Conservation (phyloP, 2,888 invertebrate genomes). For the Baccha elongata region DNA sequence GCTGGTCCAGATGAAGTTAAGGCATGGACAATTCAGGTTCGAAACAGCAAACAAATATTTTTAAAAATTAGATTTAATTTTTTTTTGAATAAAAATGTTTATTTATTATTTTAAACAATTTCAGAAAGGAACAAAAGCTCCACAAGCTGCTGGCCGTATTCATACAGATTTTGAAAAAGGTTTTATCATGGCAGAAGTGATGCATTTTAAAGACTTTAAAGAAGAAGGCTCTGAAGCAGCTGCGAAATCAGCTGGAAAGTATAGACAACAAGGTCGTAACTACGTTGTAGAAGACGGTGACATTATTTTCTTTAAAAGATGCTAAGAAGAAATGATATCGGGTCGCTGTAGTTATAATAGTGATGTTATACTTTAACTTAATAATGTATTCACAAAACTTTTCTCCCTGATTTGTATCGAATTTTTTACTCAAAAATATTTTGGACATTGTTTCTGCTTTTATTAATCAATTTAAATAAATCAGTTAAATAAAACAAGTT, state of each 20-base stretch:
- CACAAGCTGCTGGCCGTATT: constrained; percentile 98
- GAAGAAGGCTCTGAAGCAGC: constrained; percentile 96
- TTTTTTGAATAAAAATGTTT: no score
- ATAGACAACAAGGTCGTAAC: constrained; percentile 98
- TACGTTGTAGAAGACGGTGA: constrained; percentile 99
- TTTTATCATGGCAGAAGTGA: constrained; percentile 99
- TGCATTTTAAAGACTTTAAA: constrained; percentile 98
- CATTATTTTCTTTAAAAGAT: constrained; percentile 98
- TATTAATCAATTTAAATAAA: constrained; percentile 39
- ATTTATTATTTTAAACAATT: constrained; percentile 77
- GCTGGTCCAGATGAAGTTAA: constrained; percentile 99
- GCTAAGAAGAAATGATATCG: constrained; percentile 93
- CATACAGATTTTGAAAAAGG: constrained; percentile 99
- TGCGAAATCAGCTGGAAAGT: constrained; percentile 97
- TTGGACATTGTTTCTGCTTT: constrained; percentile 30
- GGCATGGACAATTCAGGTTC: constrained; percentile 99
- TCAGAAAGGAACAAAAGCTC: constrained; percentile 98
- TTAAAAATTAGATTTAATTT: no score
- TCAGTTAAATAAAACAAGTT: constrained; percentile 7
- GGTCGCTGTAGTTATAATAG: constrained; percentile 79
- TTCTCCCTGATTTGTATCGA: constrained; percentile 55
- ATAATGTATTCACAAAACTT: constrained; percentile 82
- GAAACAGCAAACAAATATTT: no score
- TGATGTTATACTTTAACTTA: constrained; percentile 83
- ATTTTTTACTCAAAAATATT: constrained; percentile 40